Conservation (phyloP, 2,888 invertebrate genomes). For the Pheosia tremula region DNA sequence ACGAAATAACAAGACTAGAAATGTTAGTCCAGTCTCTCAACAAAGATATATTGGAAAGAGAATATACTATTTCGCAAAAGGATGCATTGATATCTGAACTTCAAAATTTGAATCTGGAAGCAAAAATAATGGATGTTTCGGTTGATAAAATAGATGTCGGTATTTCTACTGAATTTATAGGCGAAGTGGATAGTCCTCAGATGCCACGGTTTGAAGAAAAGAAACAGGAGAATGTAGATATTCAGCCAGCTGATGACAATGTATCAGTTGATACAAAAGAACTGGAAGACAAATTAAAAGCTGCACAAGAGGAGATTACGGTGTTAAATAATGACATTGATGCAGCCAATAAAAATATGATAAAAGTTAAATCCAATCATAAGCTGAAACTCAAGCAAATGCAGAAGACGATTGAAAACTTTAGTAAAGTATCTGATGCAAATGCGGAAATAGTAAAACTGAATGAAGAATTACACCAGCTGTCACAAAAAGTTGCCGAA, state of each 20-base stretch:
- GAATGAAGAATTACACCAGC: slow-evolving; percentile 84
- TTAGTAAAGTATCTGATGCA: slow-evolving; percentile 87
- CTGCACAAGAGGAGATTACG: slow-evolving; percentile 70
- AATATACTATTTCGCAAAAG: slow-evolving; percentile 71
- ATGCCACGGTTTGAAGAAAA: slow-evolving; percentile 21
- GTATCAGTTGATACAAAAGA: slow-evolving; percentile 41
- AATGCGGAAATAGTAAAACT: slow-evolving; percentile 88
- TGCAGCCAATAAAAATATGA: slow-evolving; percentile 89
- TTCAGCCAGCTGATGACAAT: slow-evolving; percentile 30
- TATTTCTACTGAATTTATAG: slow-evolving; percentile 48
- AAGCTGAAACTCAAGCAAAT: slow-evolving; percentile 90
- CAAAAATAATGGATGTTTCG: slow-evolving; percentile 29
- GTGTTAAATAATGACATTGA: slow-evolving; percentile 89
- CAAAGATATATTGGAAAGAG: slow-evolving; percentile 78
- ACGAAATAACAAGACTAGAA: slow-evolving; percentile 67
- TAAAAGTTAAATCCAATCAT: slow-evolving; percentile 89
- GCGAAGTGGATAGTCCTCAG: slow-evolving; percentile 23
- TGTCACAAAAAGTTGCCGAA: slow-evolving; percentile 91
- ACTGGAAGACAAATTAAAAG: slow-evolving; percentile 73
- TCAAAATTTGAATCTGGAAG: slow-evolving; percentile 41
- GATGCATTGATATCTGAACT: slow-evolving; percentile 72
- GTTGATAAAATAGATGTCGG: slow-evolving; percentile 53
- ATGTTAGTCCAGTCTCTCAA: slow-evolving; percentile 73
- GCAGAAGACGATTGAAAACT: slow-evolving; percentile 89
- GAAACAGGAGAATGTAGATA: slow-evolving; percentile 22